Conservation (phyloP, 92 coral and sea anemone species). For the Anthopleura xanthogrammica region DNA sequence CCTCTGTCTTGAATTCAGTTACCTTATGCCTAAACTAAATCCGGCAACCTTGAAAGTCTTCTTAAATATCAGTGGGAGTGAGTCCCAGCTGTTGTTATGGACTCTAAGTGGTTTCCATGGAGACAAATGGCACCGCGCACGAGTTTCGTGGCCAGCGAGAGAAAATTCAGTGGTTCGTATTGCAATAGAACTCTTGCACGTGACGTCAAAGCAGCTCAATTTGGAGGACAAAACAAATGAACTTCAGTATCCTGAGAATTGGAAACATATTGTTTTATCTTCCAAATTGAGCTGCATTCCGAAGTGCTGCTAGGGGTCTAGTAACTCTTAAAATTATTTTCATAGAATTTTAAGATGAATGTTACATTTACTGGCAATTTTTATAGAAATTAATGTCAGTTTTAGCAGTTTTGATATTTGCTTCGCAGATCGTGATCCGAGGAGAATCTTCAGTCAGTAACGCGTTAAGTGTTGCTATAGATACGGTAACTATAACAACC, state of each 20-base stretch:
- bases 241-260: no score
- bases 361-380: no score
- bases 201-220: no score
- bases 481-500: slow-evolving; percentile 39
- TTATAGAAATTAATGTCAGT: no score
- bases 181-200: no score
- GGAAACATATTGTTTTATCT: no score
- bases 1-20: slow-evolving; percentile 40
- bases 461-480: slow-evolving; percentile 32
- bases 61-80: slow-evolving; percentile 11
- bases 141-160: slow-evolving; percentile 35
- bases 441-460: slow-evolving; percentile 31
- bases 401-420: neutral
- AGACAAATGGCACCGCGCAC: slow-evolving; percentile 42
- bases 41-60: slow-evolving; percentile 21
- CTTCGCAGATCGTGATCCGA: slow-evolving; percentile 32
- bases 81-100: slow-evolving; percentile 35
- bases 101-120: slow-evolving; percentile 66
- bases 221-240: no score
- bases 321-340: no score
- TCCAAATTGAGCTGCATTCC: no score
- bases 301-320: no score
- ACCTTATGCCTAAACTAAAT: slow-evolving; percentile 32
- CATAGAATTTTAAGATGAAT: no score
- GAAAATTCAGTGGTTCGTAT: slow-evolving; percentile 23